These are phyloP conservation scores for Forbesichthys agassizii DNA, from an alignment of 2,113 vertebrate genomes.

Conservation along the genomic window DNA sequence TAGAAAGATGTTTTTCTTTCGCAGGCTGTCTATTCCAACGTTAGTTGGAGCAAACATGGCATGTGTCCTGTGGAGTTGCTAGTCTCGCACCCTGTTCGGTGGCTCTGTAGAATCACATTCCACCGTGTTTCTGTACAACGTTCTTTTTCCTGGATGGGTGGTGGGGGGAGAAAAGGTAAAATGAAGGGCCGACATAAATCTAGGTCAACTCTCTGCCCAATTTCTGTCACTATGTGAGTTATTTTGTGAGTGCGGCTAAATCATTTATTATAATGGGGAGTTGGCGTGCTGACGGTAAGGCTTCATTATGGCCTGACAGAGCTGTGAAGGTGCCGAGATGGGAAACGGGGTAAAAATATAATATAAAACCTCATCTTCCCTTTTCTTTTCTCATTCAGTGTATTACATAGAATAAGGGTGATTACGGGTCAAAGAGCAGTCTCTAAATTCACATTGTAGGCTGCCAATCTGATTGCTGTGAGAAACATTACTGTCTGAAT, in stretches of 20 bases:
- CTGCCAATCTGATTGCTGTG: not conserved
- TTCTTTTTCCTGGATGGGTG: constrained; percentile 19
- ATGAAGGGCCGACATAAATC: constrained; percentile 32
- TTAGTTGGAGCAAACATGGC: too few species aligned
- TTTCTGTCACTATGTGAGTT: constrained; percentile 46
- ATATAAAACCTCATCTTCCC: constrained; percentile 4
- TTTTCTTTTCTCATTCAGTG: constrained; percentile 12
- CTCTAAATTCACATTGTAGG: not conserved
- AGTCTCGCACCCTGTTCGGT: constrained; percentile 4
- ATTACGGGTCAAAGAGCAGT: not conserved
- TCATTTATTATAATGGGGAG: constrained; percentile 60
- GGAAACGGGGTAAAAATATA: constrained; percentile 6
- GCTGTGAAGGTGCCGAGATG: constrained; percentile 22
- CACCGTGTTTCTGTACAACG: constrained; percentile 33
- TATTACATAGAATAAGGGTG: constrained; percentile 9
- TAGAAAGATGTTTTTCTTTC: too few species aligned
- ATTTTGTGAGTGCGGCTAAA: constrained; percentile 51
- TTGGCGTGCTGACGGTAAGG: constrained; percentile 24
- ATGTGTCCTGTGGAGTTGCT: too few species aligned
- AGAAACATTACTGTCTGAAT: constrained; percentile 10
- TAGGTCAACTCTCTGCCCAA: constrained; percentile 49
- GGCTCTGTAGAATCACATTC: constrained; percentile 34
- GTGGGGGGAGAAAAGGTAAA: not conserved
- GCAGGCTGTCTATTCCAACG: too few species aligned
- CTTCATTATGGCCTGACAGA: constrained; percentile 28